These are phyloP conservation scores for Enteromius fasciolatus DNA, from an alignment of 2,797 vertebrate species.

Conservation along the genomic window DNA sequence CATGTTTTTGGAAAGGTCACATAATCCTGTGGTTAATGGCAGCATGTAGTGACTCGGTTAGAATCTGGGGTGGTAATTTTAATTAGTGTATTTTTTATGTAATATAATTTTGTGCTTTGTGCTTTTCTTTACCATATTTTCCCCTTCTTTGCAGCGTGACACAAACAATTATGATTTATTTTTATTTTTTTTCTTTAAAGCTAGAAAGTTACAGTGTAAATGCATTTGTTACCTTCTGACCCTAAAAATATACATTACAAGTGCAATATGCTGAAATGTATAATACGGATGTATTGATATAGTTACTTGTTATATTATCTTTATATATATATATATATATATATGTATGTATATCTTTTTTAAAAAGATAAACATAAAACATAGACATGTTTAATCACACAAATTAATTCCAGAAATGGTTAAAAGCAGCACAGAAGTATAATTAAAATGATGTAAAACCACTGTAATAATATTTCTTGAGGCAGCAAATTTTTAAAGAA, in stretches of 20 bases:
- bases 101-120: not conserved
- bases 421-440: not conserved
- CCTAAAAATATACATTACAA: not conserved
- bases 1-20: conserved; percentile 53
- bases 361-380: not conserved
- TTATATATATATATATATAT: too few relatives aligned
- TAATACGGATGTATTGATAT: not conserved
- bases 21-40: conserved; percentile 34
- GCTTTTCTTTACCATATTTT: not conserved
- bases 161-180: not conserved
- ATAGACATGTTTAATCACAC: not conserved
- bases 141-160: not conserved
- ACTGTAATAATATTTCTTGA: not conserved
- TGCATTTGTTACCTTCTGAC: not conserved
- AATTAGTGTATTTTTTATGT: not conserved
- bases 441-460: not conserved
- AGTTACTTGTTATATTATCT: not conserved
- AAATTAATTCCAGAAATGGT: not conserved
- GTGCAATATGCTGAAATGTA: not conserved
- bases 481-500: not conserved
- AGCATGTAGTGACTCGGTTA: not conserved
- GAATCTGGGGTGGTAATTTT: not conserved
- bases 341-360: too few relatives aligned
- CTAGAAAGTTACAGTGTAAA: not conserved
- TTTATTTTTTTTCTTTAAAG: not conserved